A percentile compares a stretch with the other conserved stretches of the same genome.
These are phyloP conservation scores for Pasiphila rectangulata DNA, from an alignment of 2,888 invertebrate species.

Conservation along the genomic window DNA sequence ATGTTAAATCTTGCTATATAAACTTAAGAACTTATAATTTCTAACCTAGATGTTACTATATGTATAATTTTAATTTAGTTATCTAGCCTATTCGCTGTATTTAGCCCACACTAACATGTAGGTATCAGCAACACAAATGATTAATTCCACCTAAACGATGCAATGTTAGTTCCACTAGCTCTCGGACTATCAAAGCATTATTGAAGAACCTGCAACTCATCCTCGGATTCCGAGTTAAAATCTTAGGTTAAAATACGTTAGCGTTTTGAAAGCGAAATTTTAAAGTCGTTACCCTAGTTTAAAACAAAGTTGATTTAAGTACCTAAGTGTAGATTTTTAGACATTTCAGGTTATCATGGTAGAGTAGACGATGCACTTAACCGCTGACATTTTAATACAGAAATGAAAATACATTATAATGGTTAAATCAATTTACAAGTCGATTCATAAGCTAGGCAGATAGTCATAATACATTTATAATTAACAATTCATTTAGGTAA, in stretches of 20 bases:
- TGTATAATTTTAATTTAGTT: too few species aligned
- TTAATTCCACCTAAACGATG: background rate
- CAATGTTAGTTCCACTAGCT: background rate
- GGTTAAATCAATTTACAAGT: too few species aligned
- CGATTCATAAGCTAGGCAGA: too few species aligned
- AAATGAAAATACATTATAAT: too few species aligned
- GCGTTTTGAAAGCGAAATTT: slow-evolving; percentile 19
- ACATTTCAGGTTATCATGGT: slow-evolving; percentile 2
- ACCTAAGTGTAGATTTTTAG: background rate
- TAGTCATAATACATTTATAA: too few species aligned
- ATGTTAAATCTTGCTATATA: too few species aligned
- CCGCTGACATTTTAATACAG: slow-evolving; percentile 2
- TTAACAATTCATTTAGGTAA: too few species aligned
- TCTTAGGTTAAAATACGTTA: slow-evolving; percentile 22
- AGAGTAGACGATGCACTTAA: background rate
- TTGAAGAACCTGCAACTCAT: slow-evolving; percentile 49
- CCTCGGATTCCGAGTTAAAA: slow-evolving; percentile 33
- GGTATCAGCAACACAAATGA: too few species aligned
- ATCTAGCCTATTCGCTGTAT: too few species aligned
- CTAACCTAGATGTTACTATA: too few species aligned
- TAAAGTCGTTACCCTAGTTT: slow-evolving; percentile 28
- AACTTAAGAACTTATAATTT: too few species aligned
- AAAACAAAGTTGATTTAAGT: slow-evolving; percentile 10
- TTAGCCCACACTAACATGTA: too few species aligned
- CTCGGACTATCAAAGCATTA: slow-evolving; percentile 16